Evolutionary conservation across 2,888 invertebrate species (phyloP).

Genomic region (Teleiodes luculella): DNA sequence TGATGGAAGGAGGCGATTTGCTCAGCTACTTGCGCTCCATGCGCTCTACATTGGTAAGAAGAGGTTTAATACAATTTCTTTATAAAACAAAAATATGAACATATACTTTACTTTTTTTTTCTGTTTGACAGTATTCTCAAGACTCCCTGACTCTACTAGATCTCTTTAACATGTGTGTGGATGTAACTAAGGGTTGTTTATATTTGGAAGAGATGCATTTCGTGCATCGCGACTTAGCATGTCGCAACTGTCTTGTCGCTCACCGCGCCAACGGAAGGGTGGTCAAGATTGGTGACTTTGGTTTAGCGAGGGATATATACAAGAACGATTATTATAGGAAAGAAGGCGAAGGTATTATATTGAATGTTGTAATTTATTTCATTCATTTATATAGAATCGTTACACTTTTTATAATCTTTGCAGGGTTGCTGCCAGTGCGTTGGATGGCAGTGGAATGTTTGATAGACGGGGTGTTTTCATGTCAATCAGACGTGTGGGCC

Average conservation of each 20-base stretch:
- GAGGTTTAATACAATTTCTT: too few species aligned
- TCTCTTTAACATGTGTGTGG: constrained; percentile 94
- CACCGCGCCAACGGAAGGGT: constrained; percentile 83
- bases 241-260: constrained; percentile 96
- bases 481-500: constrained; percentile 98
- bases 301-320: constrained; percentile 96
- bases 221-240: constrained; percentile 97
- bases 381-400: too few species aligned
- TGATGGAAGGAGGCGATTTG: constrained; percentile 98
- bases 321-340: constrained; percentile 98
- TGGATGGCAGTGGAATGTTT: constrained; percentile 99
- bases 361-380: constrained; percentile 3
- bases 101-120: not conserved
- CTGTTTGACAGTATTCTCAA: constrained; percentile 70
- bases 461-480: constrained; percentile 96
- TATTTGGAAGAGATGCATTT: constrained; percentile 98
- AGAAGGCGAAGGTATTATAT: constrained; percentile 89
- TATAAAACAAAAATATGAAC: too few species aligned
- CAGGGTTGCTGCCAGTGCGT: constrained; percentile 92
- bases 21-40: constrained; percentile 92
- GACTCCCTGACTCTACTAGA: constrained; percentile 88
- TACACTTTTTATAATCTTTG: constrained; percentile 1
- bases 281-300: constrained; percentile 98
- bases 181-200: constrained; percentile 96
- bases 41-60: constrained; percentile 83